Conservation (phyloP, 23 tunicate species). For the Botrylloides violaceus region DNA sequence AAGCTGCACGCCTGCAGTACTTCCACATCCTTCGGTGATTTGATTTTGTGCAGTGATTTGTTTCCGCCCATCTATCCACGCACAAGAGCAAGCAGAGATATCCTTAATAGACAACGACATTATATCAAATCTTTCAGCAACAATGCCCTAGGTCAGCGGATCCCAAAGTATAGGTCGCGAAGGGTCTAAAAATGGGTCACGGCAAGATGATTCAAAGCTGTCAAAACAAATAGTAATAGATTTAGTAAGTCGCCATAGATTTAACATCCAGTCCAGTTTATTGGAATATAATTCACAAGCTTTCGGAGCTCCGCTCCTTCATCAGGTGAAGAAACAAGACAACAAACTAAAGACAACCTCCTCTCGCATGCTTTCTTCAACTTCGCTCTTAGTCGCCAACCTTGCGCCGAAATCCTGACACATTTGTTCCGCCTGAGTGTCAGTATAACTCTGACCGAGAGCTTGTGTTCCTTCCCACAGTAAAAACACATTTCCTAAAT, state of each 20-base stretch:
- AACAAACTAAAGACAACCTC: slow-evolving; percentile 25
- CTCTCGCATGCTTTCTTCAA: slow-evolving; percentile 5
- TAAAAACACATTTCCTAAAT: slow-evolving; percentile 55
- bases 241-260: too few species aligned
- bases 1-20: slow-evolving; percentile 42
- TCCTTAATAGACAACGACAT: too few species aligned
- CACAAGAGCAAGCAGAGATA: slow-evolving; percentile 74
- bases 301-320: background rate
- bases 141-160: too few species aligned
- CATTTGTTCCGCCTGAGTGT: slow-evolving; percentile 34
- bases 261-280: too few species aligned
- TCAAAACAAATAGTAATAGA: too few species aligned
- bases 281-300: too few species aligned
- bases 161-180: too few species aligned
- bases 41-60: slow-evolving; percentile 30
- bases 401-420: slow-evolving; percentile 36
- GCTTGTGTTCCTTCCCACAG: slow-evolving; percentile 66
- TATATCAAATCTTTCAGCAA: background rate
- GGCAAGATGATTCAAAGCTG: too few species aligned
- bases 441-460: slow-evolving; percentile 58
- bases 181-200: too few species aligned
- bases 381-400: slow-evolving; percentile 46
- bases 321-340: background rate
- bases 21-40: slow-evolving; percentile 30
- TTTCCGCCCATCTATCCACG: slow-evolving; percentile 48